Conservation (phyloP, 2,113 vertebrate genomes). For the Tyrannus savana region DNA sequence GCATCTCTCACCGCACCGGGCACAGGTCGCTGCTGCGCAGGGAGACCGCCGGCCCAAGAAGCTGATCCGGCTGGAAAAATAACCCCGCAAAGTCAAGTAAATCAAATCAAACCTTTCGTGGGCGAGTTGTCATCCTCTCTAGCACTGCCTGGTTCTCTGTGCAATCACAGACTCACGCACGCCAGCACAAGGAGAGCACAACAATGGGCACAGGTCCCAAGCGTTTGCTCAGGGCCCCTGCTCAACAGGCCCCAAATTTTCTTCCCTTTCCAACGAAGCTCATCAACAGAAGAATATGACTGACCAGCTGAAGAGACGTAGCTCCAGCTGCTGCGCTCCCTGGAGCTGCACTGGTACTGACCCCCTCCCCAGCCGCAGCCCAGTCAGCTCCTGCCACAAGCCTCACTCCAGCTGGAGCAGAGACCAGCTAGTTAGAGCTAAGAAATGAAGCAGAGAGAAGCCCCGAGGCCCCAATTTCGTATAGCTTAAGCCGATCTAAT, state of each 20-base stretch:
- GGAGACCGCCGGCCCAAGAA: rapidly evolving
- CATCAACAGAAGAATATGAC: neutral
- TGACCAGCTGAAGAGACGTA: rapidly evolving
- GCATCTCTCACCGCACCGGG: rapidly evolving
- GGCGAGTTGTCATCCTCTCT: neutral
- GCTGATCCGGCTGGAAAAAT: neutral
- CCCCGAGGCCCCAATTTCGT: rapidly evolving
- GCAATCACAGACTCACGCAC: rapidly evolving
- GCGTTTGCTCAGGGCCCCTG: neutral
- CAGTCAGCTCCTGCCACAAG: neutral
- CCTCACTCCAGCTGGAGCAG: rapidly evolving
- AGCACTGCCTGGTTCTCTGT: rapidly evolving
- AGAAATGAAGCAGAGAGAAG: neutral
- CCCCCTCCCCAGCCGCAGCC: neutral
- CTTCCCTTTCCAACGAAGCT: neutral
- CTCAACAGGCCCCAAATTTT: neutral
- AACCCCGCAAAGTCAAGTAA: neutral
- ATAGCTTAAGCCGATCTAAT: neutral
- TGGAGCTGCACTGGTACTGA: neutral
- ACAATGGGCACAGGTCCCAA: neutral
- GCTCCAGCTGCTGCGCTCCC: neutral
- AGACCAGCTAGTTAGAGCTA: neutral
- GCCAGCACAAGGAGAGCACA: neutral
- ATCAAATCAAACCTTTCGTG: neutral
- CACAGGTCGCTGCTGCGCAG: rapidly evolving